Conservation (phyloP, 2,113 vertebrate species). For the Grantiella picta region DNA sequence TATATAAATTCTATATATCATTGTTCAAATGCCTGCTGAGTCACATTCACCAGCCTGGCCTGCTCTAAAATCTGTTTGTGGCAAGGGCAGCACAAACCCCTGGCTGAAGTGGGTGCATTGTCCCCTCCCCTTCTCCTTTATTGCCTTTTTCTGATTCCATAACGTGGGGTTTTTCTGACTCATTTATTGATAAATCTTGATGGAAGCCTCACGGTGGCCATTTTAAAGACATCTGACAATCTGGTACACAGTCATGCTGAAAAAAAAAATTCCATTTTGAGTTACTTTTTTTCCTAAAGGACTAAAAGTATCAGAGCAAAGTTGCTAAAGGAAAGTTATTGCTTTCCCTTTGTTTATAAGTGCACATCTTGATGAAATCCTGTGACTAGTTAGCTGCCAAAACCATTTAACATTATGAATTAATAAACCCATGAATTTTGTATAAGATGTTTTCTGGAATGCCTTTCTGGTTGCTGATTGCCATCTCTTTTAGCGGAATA, state of each 20-base stretch:
- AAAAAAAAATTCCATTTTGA: neutral
- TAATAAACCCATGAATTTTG: constrained; percentile 32
- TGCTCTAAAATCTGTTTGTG: neutral
- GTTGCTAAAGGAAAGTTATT: neutral
- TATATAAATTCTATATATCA: neutral
- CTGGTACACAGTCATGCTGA: neutral
- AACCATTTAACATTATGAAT: constrained; percentile 24
- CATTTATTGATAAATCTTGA: neutral
- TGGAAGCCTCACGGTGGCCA: neutral
- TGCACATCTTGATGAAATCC: neutral
- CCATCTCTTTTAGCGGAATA: neutral
- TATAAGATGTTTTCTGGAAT: neutral
- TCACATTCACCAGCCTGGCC: neutral
- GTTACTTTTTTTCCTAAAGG: neutral
- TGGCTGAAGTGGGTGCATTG: rapidly evolving
- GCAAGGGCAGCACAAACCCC: neutral
- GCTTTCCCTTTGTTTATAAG: neutral
- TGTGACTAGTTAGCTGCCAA: neutral
- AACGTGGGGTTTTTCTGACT: rapidly evolving
- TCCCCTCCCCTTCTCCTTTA: neutral
- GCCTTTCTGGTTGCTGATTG: neutral
- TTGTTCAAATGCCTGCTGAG: rapidly evolving
- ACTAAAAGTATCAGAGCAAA: neutral
- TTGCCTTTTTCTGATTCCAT: neutral
- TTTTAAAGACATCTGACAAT: neutral